These are phyloP conservation scores for Mimumesa dahlbomi DNA, from an alignment of 2,888 invertebrate species.

Conservation along the genomic window DNA sequence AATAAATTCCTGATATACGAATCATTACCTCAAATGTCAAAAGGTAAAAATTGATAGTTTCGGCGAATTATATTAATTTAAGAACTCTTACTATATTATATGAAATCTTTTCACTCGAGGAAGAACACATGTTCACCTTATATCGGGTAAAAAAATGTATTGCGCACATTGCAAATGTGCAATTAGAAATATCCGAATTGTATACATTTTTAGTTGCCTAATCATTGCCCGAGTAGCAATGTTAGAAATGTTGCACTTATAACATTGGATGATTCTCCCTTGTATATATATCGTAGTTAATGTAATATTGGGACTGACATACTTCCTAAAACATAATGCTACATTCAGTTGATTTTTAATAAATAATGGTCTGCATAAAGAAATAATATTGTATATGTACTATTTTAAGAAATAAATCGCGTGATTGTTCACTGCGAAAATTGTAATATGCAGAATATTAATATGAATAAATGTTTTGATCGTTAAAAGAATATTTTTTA, in stretches of 20 bases:
- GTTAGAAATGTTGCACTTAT: slow-evolving; percentile 30
- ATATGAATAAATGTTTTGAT: slow-evolving; percentile 74
- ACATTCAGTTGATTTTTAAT: slow-evolving; percentile 38
- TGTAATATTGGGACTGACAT: slow-evolving; percentile 62
- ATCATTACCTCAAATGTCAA: slow-evolving; percentile 11
- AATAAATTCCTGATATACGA: slow-evolving; percentile 18
- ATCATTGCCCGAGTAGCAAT: slow-evolving; percentile 39
- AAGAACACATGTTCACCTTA: slow-evolving; percentile 5
- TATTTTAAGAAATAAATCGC: slow-evolving; percentile 65
- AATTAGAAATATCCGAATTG: slow-evolving; percentile 21
- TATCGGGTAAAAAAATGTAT: slow-evolving; percentile 18
- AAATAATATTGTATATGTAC: slow-evolving; percentile 62
- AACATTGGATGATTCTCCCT: slow-evolving; percentile 41
- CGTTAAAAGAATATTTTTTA: slow-evolving; percentile 50
- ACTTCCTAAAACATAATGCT: slow-evolving; percentile 52
- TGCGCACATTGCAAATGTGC: slow-evolving; percentile 24
- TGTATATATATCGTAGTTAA: slow-evolving; percentile 59
- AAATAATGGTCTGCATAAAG: slow-evolving; percentile 40
- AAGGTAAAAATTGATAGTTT: slow-evolving; percentile 9
- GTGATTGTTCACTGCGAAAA: slow-evolving; percentile 62
- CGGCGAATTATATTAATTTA: slow-evolving; percentile 2
- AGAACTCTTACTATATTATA: slow-evolving; percentile 12
- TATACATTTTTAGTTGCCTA: slow-evolving; percentile 45
- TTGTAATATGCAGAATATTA: slow-evolving; percentile 67
- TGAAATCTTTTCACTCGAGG: slow-evolving; percentile 21